phyloP scores from a whole-genome alignment of 2,113 vertebrate genomes.

The Nannobrachium achirus region DNA sequence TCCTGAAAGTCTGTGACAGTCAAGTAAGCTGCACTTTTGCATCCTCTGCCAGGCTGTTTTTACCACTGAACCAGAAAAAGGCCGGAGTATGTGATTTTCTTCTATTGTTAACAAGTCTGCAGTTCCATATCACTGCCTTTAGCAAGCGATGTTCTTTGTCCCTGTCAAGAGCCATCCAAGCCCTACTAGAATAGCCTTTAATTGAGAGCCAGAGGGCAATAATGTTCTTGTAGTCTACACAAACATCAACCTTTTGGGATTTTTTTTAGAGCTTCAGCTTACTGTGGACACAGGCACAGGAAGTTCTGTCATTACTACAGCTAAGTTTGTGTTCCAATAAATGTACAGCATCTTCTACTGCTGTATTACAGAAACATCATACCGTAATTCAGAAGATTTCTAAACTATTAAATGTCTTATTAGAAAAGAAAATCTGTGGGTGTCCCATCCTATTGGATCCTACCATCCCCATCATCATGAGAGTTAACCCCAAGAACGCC shows the following conservation, averaged over 20 bases:
- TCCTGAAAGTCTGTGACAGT: conserved; percentile 29
- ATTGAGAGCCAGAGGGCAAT: conserved; percentile 27
- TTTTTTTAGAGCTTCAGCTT: too few relatives aligned
- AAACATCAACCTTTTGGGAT: conserved; percentile 10
- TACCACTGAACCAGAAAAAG: conserved; percentile 45
- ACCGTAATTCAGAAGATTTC: too few relatives aligned
- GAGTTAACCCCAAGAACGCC: too few relatives aligned
- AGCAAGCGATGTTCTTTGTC: conserved; percentile 63
- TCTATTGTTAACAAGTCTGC: conserved; percentile 64
- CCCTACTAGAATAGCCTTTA: conserved; percentile 27
- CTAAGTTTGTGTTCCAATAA: too few relatives aligned
- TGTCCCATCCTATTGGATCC: too few relatives aligned
- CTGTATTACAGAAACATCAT: too few relatives aligned
- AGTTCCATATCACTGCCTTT: conserved; percentile 45
- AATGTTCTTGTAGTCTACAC: conserved; percentile 14
- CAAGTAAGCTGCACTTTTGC: conserved; percentile 42
- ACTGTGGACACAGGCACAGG: too few relatives aligned
- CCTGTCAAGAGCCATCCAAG: conserved; percentile 21
- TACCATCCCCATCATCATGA: too few relatives aligned
- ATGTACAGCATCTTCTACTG: too few relatives aligned
- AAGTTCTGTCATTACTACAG: too few relatives aligned
- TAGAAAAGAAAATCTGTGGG: too few relatives aligned
- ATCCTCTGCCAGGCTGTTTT: conserved; percentile 30
- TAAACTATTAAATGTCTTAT: too few relatives aligned
- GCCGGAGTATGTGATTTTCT: conserved; percentile 56